phyloP scores from a whole-genome alignment of 2,888 invertebrate genomes.

The Harpalus rufipes region DNA sequence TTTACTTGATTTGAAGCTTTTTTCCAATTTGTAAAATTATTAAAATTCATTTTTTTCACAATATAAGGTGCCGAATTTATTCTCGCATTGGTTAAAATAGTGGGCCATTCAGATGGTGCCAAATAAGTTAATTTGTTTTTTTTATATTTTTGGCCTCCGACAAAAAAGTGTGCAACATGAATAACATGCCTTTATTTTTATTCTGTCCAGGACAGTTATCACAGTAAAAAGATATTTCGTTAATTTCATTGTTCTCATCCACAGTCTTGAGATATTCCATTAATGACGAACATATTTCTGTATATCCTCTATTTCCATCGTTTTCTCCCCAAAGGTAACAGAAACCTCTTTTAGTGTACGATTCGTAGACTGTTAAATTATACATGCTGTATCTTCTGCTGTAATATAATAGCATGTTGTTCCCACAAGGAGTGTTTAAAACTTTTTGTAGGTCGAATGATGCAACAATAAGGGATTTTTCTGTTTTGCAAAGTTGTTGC shows the following conservation, averaged over 20 bases:
- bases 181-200: background rate
- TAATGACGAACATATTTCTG: background rate
- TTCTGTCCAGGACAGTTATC: background rate
- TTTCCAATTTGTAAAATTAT: no score
- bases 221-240: background rate
- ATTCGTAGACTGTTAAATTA: slow-evolving; percentile 70
- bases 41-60: no score
- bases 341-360: slow-evolving; percentile 68
- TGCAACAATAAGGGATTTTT: slow-evolving; percentile 29
- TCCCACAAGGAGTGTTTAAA: slow-evolving; percentile 70
- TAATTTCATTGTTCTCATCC: background rate
- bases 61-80: background rate
- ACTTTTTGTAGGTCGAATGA: slow-evolving; percentile 71
- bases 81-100: background rate
- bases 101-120: background rate
- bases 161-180: background rate
- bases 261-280: background rate
- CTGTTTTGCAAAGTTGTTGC: slow-evolving; percentile 3
- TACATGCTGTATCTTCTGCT: slow-evolving; percentile 69
- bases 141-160: background rate
- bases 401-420: slow-evolving; percentile 70
- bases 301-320: background rate
- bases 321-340: slow-evolving; percentile 71
- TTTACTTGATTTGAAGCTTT: no score
- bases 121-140: background rate